Evolutionary conservation across 2,888 invertebrate species (phyloP).

Genomic region (Cephalotes varians): DNA sequence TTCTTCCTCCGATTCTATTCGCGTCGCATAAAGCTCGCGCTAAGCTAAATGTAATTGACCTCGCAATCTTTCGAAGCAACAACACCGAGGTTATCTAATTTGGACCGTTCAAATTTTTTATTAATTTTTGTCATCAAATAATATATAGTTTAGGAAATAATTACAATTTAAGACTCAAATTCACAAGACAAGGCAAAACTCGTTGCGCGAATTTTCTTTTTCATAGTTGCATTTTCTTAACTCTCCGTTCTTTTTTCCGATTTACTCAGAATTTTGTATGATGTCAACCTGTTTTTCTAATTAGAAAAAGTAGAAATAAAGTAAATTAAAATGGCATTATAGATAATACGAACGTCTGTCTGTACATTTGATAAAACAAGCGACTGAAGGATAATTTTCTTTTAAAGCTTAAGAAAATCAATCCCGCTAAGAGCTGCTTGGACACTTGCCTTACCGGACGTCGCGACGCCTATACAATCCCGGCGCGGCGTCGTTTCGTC

Average conservation of each 20-base stretch:
- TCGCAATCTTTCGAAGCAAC: constrained; percentile 42
- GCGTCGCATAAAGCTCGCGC: constrained; percentile 42
- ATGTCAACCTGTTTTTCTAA: not conserved
- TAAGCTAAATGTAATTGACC: constrained; percentile 60
- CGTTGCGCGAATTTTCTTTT: not conserved
- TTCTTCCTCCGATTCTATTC: constrained; percentile 49
- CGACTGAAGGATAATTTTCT: not conserved
- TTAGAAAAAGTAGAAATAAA: not conserved
- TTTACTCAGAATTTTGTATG: not conserved
- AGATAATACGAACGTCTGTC: not conserved
- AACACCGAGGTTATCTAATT: constrained; percentile 24
- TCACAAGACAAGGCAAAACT: not conserved
- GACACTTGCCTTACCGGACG: constrained; percentile 34
- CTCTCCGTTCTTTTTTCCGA: not conserved
- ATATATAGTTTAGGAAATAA: not conserved
- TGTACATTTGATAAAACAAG: not conserved
- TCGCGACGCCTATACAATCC: constrained; percentile 40
- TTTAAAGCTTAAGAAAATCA: not conserved
- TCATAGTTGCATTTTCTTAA: not conserved
- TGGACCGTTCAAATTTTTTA: not conserved
- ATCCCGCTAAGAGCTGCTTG: not conserved
- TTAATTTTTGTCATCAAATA: not conserved
- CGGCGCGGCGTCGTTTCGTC: constrained; percentile 29
- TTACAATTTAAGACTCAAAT: not conserved
- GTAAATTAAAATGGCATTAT: not conserved